Evolutionary conservation across 2,113 vertebrate species (phyloP).

Genomic region (Coryphaenoides rupestris): DNA sequence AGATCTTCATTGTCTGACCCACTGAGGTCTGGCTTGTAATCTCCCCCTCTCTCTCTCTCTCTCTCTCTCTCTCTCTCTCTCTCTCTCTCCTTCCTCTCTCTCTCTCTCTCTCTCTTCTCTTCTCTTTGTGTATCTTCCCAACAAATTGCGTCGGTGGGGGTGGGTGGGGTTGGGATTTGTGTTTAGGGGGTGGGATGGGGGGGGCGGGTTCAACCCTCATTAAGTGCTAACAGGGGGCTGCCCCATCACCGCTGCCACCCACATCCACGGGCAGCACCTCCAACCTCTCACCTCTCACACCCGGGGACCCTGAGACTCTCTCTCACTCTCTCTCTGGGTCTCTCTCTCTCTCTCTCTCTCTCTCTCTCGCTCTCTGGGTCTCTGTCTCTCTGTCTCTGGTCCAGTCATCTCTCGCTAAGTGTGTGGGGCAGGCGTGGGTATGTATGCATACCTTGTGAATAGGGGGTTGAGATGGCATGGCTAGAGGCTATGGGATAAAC

Average conservation of each 20-base stretch:
- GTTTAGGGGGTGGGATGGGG: too few relatives aligned
- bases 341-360: slow-evolving; percentile 39
- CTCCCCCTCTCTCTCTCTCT: too few relatives aligned
- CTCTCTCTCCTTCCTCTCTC: too few relatives aligned
- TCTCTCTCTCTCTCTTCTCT: too few relatives aligned
- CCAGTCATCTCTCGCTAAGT: slow-evolving; percentile 7
- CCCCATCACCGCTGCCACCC: slow-evolving; percentile 67
- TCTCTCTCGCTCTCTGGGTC: slow-evolving; percentile 8
- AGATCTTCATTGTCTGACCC: slow-evolving; percentile 64
- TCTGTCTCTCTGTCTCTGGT: slow-evolving; percentile 38
- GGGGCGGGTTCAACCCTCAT: slow-evolving; percentile 53
- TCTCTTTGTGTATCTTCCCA: slow-evolving; percentile 69
- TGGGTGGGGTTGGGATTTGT: background rate
- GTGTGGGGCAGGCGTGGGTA: too few relatives aligned
- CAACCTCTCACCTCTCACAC: slow-evolving; percentile 65
- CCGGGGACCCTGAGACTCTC: slow-evolving; percentile 23
- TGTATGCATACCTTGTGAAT: too few relatives aligned
- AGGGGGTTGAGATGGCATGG: too few relatives aligned
- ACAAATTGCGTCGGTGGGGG: slow-evolving; percentile 64
- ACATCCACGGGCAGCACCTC: slow-evolving; percentile 60
- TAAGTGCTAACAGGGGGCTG: slow-evolving; percentile 60
- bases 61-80: too few relatives aligned
- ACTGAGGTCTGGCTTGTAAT: slow-evolving; percentile 56
- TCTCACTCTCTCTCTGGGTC: slow-evolving; percentile 40
- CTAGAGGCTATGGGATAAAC: too few relatives aligned